A percentile compares a stretch with the other conserved stretches of the same genome.
These are phyloP conservation scores for Drosophila quadrilineata DNA, from an alignment of 1,140 invertebrate species.

Conservation along the genomic window DNA sequence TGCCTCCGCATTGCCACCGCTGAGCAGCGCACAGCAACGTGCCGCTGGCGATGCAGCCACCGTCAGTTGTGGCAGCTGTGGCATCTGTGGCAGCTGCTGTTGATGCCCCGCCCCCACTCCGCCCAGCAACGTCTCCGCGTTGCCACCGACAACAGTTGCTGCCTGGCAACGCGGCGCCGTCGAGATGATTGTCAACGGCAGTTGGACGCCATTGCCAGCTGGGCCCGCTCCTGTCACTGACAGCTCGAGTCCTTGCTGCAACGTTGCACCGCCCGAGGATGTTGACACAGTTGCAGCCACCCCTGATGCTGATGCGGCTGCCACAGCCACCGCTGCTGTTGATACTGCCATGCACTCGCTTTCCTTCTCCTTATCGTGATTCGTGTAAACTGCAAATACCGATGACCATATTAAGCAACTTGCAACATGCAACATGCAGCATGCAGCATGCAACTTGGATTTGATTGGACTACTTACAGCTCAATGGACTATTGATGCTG, in stretches of 20 bases:
- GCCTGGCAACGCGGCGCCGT: conserved; percentile 73
- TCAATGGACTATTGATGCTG: conserved; percentile 82
- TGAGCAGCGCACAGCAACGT: conserved; percentile 61
- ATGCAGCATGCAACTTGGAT: no score
- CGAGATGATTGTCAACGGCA: conserved; percentile 80
- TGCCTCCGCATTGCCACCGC: conserved; percentile 31
- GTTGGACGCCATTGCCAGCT: conserved; percentile 32
- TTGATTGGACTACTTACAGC: conserved; percentile 80
- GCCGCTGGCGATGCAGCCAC: conserved; percentile 71
- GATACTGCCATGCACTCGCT: conserved; percentile 60
- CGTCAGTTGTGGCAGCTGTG: conserved; percentile 47
- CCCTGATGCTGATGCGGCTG: conserved; percentile 22
- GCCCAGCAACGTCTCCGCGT: conserved; percentile 62
- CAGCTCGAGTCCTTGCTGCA: conserved; percentile 61
- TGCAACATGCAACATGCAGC: no score
- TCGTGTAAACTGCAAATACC: conserved; percentile 77
- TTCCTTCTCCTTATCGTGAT: conserved; percentile 79
- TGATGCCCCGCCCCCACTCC: no score
- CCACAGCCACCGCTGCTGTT: conserved; percentile 23
- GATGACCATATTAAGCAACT: no score
- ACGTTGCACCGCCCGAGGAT: conserved; percentile 30
- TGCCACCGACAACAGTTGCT: conserved; percentile 35
- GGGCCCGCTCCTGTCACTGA: conserved; percentile 14
- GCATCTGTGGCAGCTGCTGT: conserved; percentile 50
- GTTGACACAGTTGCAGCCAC: conserved; percentile 21